Percentiles rank a stretch among this genome's conserved stretches.
Conservation (phyloP, 2,797 vertebrate species). For the Hipposideros larvatus region DNA sequence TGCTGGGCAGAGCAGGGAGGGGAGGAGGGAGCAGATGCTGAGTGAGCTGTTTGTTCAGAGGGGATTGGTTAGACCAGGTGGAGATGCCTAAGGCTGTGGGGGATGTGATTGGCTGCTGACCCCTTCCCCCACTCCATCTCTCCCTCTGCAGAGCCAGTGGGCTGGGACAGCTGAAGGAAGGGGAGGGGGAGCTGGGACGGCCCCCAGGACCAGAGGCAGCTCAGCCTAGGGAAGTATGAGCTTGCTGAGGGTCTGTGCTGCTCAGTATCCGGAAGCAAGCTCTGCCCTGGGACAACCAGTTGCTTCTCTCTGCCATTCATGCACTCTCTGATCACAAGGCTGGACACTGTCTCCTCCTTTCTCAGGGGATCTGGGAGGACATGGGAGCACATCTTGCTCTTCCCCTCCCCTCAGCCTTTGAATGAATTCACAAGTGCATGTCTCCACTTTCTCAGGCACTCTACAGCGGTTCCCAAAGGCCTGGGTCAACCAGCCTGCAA, state of each 20-base stretch:
- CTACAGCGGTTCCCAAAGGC: neutral
- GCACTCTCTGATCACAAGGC: neutral
- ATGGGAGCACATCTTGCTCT: neutral
- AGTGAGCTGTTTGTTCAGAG: constrained; percentile 44
- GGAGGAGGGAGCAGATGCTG: constrained; percentile 59
- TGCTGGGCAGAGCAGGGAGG: constrained; percentile 75
- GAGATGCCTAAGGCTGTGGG: constrained; percentile 61
- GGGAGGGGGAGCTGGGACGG: neutral
- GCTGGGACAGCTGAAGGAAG: neutral
- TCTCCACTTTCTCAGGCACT: neutral
- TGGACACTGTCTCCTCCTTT: neutral
- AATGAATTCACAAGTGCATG: neutral
- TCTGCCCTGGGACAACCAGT: neutral
- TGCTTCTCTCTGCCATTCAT: neutral
- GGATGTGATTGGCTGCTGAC: constrained; percentile 68
- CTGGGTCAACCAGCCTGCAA: neutral
- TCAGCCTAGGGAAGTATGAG: neutral
- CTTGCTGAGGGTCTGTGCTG: constrained; percentile 29
- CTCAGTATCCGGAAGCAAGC: neutral
- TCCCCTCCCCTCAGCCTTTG: neutral
- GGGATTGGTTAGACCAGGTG: constrained; percentile 73
- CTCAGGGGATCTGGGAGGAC: neutral
- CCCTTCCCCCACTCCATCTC: neutral
- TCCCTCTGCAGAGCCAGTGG: constrained; percentile 29
- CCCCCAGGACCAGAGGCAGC: neutral